phyloP scores from a whole-genome alignment of 2,797 vertebrate genomes.

The Alauda arvensis region DNA sequence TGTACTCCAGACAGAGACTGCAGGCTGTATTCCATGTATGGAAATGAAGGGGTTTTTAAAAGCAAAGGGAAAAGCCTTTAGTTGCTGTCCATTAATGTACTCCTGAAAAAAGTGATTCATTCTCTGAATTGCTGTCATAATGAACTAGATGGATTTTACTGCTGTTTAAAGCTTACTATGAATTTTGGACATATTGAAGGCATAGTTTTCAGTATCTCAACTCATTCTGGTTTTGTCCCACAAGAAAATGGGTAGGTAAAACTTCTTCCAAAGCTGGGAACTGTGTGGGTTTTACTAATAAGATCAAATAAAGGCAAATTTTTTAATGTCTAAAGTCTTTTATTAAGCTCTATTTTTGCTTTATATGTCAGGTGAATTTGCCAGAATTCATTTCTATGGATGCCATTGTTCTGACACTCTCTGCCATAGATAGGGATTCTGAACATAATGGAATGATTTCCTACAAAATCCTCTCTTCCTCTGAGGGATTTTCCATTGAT shows the following conservation, averaged over 20 bases:
- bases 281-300: background rate
- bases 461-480: conserved; percentile 83
- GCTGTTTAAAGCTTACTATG: background rate
- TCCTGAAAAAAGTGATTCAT: background rate
- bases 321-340: background rate
- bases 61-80: background rate
- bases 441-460: conserved; percentile 76
- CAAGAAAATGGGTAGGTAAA: background rate
- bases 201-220: background rate
- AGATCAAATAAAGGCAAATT: background rate
- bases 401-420: conserved; percentile 74
- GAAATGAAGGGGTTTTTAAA: background rate
- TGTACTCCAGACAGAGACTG: background rate
- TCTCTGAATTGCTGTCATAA: background rate
- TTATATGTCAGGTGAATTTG: conserved; percentile 74
- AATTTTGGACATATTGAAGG: background rate
- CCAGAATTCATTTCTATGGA: conserved; percentile 73
- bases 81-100: background rate
- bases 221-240: background rate
- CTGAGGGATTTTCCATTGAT: conserved; percentile 80
- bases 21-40: background rate
- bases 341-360: background rate
- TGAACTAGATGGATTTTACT: background rate
- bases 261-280: background rate
- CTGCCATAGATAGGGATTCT: conserved; percentile 80